A percentile compares a stretch with the other conserved stretches of the same genome.
Evolutionary conservation across 2,797 vertebrate genomes (phyloP).

Genomic region (Enteromius treurensis): DNA sequence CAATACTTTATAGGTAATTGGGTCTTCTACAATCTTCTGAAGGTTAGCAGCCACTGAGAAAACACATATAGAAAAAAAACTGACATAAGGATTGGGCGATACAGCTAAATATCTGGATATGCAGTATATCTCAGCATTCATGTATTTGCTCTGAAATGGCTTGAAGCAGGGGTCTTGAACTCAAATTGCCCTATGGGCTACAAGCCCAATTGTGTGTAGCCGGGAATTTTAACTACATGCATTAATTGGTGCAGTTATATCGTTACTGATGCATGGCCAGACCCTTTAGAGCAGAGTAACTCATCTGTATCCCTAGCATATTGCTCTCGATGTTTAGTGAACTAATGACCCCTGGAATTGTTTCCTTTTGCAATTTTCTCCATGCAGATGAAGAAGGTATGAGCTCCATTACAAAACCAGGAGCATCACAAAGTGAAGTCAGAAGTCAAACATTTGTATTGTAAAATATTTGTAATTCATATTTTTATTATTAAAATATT

Average conservation of each 20-base stretch:
- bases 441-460: not conserved
- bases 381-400: not conserved
- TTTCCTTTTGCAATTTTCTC: slow-evolving; percentile 22
- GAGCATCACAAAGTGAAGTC: not conserved
- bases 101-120: not conserved
- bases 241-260: slow-evolving; percentile 7
- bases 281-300: not conserved
- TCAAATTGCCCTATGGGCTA: not conserved
- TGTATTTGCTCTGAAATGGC: not conserved
- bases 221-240: not conserved
- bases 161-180: not conserved
- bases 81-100: not conserved
- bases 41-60: slow-evolving; percentile 97
- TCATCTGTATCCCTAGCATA: slow-evolving; percentile 10
- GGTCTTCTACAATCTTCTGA: slow-evolving; percentile 98
- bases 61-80: slow-evolving; percentile 49
- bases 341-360: slow-evolving; percentile 27
- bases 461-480: too few species aligned
- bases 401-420: not conserved
- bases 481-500: not conserved
- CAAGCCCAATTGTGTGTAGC: not conserved
- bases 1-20: slow-evolving; percentile 93
- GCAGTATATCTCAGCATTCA: not conserved
- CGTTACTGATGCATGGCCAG: slow-evolving; percentile 9
- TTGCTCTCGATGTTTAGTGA: slow-evolving; percentile 13